A percentile compares a stretch with the other conserved stretches of the same genome.
These are phyloP conservation scores for Oncorhynchus tshawytscha DNA, from an alignment of 2,113 vertebrate genomes.

Conservation along the genomic window DNA sequence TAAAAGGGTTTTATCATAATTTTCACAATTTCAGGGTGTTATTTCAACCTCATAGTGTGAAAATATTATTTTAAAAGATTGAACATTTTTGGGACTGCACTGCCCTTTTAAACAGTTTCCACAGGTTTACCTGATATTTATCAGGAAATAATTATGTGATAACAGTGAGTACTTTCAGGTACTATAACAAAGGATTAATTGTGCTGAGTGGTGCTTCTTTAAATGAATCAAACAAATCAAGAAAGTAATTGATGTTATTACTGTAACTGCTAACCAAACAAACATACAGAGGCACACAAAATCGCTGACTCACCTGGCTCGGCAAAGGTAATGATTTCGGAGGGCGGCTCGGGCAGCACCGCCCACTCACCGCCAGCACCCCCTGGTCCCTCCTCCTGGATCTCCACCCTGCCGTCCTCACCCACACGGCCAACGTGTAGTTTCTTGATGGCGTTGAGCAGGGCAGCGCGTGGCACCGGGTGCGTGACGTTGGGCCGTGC, in stretches of 20 bases:
- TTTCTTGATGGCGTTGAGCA: constrained; percentile 93
- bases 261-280: neutral
- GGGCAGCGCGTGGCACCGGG: constrained; percentile 88
- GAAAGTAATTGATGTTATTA: too few species aligned
- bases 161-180: too few species aligned
- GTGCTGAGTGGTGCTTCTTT: too few species aligned
- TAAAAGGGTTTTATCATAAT: neutral
- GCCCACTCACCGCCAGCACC: constrained; percentile 62
- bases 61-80: neutral
- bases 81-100: neutral
- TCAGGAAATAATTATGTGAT: too few species aligned
- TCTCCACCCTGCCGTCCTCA: constrained; percentile 89
- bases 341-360: constrained; percentile 79
- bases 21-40: too few species aligned
- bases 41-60: too few species aligned
- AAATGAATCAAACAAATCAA: too few species aligned
- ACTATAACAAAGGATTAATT: too few species aligned
- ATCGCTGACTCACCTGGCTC: constrained; percentile 72
- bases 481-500: constrained; percentile 91
- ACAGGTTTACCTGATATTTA: too few species aligned
- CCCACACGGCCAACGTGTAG: constrained; percentile 90
- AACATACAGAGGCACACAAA: constrained; percentile 14
- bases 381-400: constrained; percentile 79
- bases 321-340: constrained; percentile 95
- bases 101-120: too few species aligned